Evolutionary conservation across 2,888 invertebrate genomes (phyloP), one percentile per base, ranked within the genome.

Genomic region (Cabera pusaria): DNA sequence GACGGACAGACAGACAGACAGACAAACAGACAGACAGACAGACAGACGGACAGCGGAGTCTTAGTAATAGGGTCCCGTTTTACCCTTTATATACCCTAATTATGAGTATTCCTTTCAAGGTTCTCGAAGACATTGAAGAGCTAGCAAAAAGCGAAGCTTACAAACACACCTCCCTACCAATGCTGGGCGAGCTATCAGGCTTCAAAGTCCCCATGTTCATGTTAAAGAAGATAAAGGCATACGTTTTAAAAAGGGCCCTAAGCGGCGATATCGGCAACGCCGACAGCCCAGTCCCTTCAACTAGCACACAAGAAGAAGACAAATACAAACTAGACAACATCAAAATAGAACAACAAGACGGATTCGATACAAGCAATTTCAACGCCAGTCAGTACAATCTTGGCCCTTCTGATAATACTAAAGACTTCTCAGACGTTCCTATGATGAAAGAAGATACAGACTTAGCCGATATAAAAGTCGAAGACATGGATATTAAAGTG

Each of bases 181-280:
- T 92, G 72, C 75, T 92, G 7, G 91, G 93, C 25, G 94, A 95
- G 62, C 72, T 95, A 43, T 91, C 92, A 41, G 95, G 95, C 0
- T 96, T 96, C 66, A 92, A 92, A 68, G 93, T 93, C 0, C 95
- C 95, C 5, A 89, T 91, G 9, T 94, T 93, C 75, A 93, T 96
- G 90, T 63, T 94, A 17, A 90, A 91, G 42, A 96, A 96, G 81
- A 94, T 95, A 68, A 92, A 92, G 54, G 78, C 88, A 0, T 94
- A 93, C 63, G 92, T 95, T 59, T 46, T 77, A 14, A 87, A 79
- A 49, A 64, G 75, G 43, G 65, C 75, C 1, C 51, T 79, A 0
- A 79, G 69, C 24, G 81, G 76, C 0, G 83, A 86, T 7, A 49
- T 73, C 2, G 64, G 66, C 6, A 81, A 73, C 39, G 71, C 67